Base-by-base conservation (phyloP, 2,888 invertebrate species). In the Oxyteleia sp. region DNA sequence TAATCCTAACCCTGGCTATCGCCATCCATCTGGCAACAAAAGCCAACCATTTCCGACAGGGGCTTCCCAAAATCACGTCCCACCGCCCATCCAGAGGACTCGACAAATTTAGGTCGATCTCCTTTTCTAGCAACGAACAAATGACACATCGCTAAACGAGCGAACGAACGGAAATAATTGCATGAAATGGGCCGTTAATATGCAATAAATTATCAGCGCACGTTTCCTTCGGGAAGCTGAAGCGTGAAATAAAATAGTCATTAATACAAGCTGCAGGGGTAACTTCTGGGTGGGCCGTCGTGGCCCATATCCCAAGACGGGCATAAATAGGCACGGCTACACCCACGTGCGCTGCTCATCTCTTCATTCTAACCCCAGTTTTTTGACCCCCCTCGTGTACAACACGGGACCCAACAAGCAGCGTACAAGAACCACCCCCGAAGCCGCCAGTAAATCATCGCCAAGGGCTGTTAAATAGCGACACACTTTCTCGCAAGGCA, bases 391-490 rank as follows among this genome's bases (percentile, higher is more conserved):
- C 49, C 57, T 57, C 43, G 68, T 63, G 55, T 41, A n/a, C n/a
- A 55, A 59, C 59, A 43, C 8, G 8, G 68, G 29, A 72, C 49
- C 64, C 78, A 47, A 84, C 79, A 72, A 81, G 59, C n/a, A n/a
- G n/a, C n/a, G n/a, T 66, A 72, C 68, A 72, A 32, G 55, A 38
- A 13, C 75, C 74, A 76, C 76, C 80, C 83, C 64, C 59, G 59
- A 15, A 32, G 32, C 4, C 51, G 82, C 78, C 89, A 91, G 87
- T 93, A 92, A 93, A 93, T 93, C 93, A 93, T 89, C 87, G 88
- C 88, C 91, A 91, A 93, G 92, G 92, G 93, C 92, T 92, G 93
- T 89, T 93, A 93, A 93, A 93, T 91, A 90, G 90, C 90, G 81
- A 78, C 85, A 81, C 83, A 66, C 71, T 64, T 78, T 72, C 72